Evolutionary conservation across 2,113 vertebrate genomes (phyloP), one percentile per base, ranked within the genome.

Genomic region (Penelope pileata): DNA sequence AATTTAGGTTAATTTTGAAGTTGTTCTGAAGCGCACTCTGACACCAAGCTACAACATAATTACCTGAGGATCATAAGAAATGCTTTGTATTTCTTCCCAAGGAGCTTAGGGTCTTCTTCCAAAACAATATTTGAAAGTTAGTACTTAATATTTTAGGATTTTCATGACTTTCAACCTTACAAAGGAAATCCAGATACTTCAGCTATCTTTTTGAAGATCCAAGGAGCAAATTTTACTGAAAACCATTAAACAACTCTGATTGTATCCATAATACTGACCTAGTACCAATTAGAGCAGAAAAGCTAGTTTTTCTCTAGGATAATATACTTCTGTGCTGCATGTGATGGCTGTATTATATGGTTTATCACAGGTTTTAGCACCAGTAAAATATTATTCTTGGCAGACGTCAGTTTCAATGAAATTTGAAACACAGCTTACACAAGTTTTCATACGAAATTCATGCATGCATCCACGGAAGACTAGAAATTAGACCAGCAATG

Each of bases 301-400:
- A 62, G 16, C 15, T 83, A 36, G 5, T 77, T 88, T 86, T 95
- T 40, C 32, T 91, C 34, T 59, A 86, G 86, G 47, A 74, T 86
- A 79, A 72, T 87, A 47, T 38, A 42, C 3, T 6, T 42, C 24
- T 69, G 27, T 79, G 47, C 62, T 90, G 38, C 21, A 59, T 74
- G 62, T 69, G 89, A 92, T 30, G 10, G 7, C 47, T 91, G 34
- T n/a, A 88, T 90, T 62, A 63, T 42, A 18, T 10, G 77, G 66
- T 54, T 85, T 90, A 75, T 90, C 78, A 70, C 50, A 87, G 34
- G 40, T 75, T 85, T 80, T 80, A 83, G 38, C 12, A 80, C 19
- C 47, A 45, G 32, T 47, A 56, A 95, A 66, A 92, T 77, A 73
- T 83, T 88, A 86, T 84, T 89, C n/a, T 93, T 94, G 92, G 91